Conservation (phyloP, 1,140 invertebrate species). For the Procambarus clarkii region DNA sequence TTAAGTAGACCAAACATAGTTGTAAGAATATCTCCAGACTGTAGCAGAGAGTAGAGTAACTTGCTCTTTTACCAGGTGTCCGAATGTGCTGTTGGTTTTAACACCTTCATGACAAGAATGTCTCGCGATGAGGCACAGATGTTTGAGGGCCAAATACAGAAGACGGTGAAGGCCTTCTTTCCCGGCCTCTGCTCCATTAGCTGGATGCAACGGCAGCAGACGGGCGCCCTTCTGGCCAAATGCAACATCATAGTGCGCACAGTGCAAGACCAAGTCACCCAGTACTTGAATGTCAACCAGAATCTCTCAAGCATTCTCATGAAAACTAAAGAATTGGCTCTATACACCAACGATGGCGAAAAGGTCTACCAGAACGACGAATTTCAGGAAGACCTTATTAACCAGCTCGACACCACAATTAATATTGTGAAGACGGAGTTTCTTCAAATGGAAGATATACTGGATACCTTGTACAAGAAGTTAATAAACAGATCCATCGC, state of each 20-base stretch:
- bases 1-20: too few relatives aligned
- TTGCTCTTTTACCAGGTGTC: constrained; percentile 34
- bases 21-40: neutral
- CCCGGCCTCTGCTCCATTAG: constrained; percentile 50
- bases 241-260: constrained; percentile 34
- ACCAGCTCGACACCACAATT: constrained; percentile 31
- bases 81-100: constrained; percentile 58
- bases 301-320: constrained; percentile 33
- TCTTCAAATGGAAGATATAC: constrained; percentile 52
- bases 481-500: constrained; percentile 38
- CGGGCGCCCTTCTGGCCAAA: constrained; percentile 11
- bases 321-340: constrained; percentile 43
- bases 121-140: constrained; percentile 63
- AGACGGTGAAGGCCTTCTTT: constrained; percentile 41
- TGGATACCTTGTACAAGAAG: constrained; percentile 50
- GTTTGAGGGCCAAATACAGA: constrained; percentile 57
- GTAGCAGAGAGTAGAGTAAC: neutral
- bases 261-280: constrained; percentile 43
- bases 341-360: constrained; percentile 48
- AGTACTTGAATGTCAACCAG: constrained; percentile 62
- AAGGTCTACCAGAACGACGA: constrained; percentile 49
- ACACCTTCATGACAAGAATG: constrained; percentile 62
- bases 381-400: constrained; percentile 58
- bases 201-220: constrained; percentile 43
- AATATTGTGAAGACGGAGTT: constrained; percentile 29